These are phyloP conservation scores for Euleptes europaea DNA, from an alignment of 2,113 vertebrate species.

Conservation along the genomic window DNA sequence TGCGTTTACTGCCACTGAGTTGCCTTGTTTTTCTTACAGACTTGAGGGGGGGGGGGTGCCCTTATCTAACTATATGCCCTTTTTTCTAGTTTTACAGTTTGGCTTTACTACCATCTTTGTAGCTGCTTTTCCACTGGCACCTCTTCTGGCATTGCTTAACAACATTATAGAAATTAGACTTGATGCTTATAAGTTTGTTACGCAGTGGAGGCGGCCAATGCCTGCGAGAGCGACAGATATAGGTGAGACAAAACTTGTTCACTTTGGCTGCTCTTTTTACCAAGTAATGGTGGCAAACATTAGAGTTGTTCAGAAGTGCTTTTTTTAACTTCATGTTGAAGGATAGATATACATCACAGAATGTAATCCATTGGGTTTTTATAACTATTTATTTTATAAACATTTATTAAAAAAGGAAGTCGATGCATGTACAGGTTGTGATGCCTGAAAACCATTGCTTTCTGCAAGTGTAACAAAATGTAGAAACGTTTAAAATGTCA, in stretches of 20 bases:
- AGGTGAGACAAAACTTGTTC: constrained; percentile 73
- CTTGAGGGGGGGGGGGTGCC: neutral
- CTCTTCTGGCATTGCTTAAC: constrained; percentile 94
- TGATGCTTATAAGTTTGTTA: constrained; percentile 99
- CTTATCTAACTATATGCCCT: neutral
- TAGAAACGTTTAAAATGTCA: neutral
- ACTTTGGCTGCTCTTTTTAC: neutral
- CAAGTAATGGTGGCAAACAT: neutral
- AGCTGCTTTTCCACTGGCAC: constrained; percentile 95
- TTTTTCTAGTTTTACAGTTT: constrained; percentile 91
- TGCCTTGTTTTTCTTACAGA: neutral
- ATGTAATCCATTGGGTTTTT: neutral
- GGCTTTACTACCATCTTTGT: constrained; percentile 99
- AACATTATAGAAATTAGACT: constrained; percentile 98
- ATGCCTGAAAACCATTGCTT: neutral
- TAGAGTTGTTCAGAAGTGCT: no score
- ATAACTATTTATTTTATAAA: neutral
- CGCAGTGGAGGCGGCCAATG: constrained; percentile 96
- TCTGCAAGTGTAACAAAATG: neutral
- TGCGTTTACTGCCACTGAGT: fast-evolving
- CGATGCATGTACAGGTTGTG: neutral
- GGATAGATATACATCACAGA: neutral
- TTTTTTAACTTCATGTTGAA: no score
- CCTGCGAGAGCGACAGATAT: constrained; percentile 96
- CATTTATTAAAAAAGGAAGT: neutral